Evolutionary conservation across 2,113 vertebrate species (phyloP), one percentile per base, ranked within the genome.

Genomic region (Sceloporus undulatus): DNA sequence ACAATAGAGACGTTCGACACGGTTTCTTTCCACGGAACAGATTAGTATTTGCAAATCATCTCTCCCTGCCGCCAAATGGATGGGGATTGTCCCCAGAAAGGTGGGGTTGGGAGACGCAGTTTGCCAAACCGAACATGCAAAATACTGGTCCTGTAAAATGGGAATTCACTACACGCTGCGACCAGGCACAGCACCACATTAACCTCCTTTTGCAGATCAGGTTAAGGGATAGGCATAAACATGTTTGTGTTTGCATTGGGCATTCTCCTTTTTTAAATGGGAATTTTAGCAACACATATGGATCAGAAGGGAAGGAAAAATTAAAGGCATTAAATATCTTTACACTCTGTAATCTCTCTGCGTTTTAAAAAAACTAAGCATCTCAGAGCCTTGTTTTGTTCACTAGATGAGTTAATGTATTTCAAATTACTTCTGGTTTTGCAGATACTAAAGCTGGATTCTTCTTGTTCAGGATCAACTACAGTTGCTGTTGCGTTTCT

Each of bases 141-240:
- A n/a, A 25, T 3, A 5, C 10, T 19, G 42, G 42, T 29, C 16
- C 19, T 29, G 5, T 13, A 29, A 48, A 48, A 75, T 10, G 34
- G 19, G 83, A 74, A 75, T 23, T 21, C 68, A 84, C 68, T 7
- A 23, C 42, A 3, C 1, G 29, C 25, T 5, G n/a, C 11, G 3
- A 16, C 21, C 23, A 23, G 16, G 4, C 3, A 19, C n/a, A 48
- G 48, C 48, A 48, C 48, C 48, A 48, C 7, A 7, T 5, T 48
- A 48, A 48, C 14, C 14, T 56, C 10, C 23, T 14, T n/a, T 77
- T 34, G 29, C 34, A 2, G 4, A 1, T 65, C 27, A 8, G 23
- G 25, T 0, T 19, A 9, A 14, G 11, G 48, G 48, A 48, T 0
- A 8, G 6, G 2, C 19, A 5, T 2, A 5, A 11, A 18, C 7